A percentile compares a stretch with the other conserved stretches of the same genome.
These are phyloP conservation scores for Pseudanteris insignis DNA, from an alignment of 2,888 invertebrate genomes.

Conservation along the genomic window DNA sequence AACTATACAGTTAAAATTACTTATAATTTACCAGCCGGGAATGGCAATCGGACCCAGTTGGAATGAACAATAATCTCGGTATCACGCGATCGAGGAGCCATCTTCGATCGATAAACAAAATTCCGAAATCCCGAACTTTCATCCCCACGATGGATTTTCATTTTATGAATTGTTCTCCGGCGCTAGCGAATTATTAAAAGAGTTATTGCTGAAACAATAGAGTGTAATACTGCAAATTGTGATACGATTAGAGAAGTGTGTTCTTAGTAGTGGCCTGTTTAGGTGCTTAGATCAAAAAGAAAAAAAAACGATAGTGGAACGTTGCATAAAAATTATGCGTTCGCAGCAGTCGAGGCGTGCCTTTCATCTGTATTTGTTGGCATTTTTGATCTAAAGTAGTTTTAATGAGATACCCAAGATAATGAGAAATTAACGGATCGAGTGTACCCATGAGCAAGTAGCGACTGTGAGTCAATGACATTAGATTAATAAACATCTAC, in stretches of 20 bases:
- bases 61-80: too few species aligned
- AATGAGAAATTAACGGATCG: too few species aligned
- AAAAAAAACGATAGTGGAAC: conserved; percentile 42
- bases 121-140: conserved; percentile 8
- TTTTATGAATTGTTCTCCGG: conserved; percentile 24
- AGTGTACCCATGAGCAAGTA: too few species aligned
- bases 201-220: conserved; percentile 45
- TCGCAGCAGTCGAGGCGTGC: conserved; percentile 66
- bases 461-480: too few species aligned
- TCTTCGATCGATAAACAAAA: neutral
- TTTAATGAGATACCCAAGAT: conserved; percentile 36
- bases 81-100: too few species aligned
- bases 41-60: too few species aligned
- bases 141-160: conserved; percentile 22
- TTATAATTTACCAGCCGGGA: too few species aligned
- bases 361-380: conserved; percentile 66
- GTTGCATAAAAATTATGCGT: conserved; percentile 57
- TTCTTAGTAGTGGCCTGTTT: conserved; percentile 65
- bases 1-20: conserved; percentile 17
- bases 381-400: conserved; percentile 58
- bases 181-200: conserved; percentile 28
- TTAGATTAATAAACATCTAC: too few species aligned
- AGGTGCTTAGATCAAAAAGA: conserved; percentile 60
- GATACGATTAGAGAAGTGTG: conserved; percentile 63
- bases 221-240: conserved; percentile 58